Evolutionary conservation across 2,797 vertebrate species (phyloP), one percentile per base, ranked within the genome.

Genomic region (Paedocypris micromegethes): DNA sequence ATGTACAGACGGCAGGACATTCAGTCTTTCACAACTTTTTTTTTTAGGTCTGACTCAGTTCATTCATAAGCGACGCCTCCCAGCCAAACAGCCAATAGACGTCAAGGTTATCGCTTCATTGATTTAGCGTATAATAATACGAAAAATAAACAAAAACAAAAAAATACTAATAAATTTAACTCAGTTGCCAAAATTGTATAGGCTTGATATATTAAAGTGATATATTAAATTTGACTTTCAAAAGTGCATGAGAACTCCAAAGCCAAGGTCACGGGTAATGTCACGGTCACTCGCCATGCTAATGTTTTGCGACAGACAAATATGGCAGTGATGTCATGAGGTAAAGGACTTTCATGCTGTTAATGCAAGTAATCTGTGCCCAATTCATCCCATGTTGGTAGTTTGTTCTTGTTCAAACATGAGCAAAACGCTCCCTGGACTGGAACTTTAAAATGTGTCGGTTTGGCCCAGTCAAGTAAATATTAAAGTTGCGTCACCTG

Each of bases 391-490:
- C 7, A 58, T 5, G 46, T 58, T 45, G 38, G 4, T 44, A 58
- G 51, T 42, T 37, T 57, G 44, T 48, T 1, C 48, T 66, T 50
- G 5, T 8, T 4, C 9, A 65, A 61, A 63, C 60, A 54, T 4
- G 9, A 42, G 42, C 2, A 57, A 42, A 42, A 47, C 23, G 51
- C 53, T 48, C 9, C 52, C 46, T 61, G 7, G 4, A 41, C 43
- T 41, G 6, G 23, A 23, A 49, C n/a, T 70, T 50, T 49, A 37
- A 43, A 62, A 66, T 52, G 2, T 0, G 50, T 3, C 2, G 4
- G 65, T 56, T 65, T 48, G 6, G 40, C 54, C 59, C 7, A 57
- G 46, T 43, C 9, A 48, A 6, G 62, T 45, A 57, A 71, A 50
- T 41, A 64, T 4, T 7, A 54, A 68, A 51, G 52, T 23, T 44